phyloP scores from a whole-genome alignment of 2,113 vertebrate species.

The Petrocephalus microphthalmus region DNA sequence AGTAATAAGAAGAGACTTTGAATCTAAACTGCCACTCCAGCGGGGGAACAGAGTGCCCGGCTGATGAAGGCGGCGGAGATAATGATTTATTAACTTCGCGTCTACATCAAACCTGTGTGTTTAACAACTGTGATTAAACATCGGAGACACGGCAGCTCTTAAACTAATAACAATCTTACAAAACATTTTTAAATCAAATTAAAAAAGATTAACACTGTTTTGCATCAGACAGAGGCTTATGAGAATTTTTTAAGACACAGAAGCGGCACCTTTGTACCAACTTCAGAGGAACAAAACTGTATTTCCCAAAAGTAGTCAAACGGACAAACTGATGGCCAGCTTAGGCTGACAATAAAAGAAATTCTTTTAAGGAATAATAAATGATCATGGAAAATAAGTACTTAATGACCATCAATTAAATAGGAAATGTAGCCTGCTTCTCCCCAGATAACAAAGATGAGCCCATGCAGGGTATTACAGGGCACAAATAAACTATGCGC shows the following conservation, averaged over 20 bases:
- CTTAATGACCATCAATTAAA: neutral
- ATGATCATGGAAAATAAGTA: neutral
- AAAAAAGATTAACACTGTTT: constrained; percentile 28
- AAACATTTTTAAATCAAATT: constrained; percentile 43
- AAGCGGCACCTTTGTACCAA: neutral
- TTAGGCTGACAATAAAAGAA: neutral
- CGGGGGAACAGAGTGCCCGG: constrained; percentile 44
- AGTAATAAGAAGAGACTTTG: constrained; percentile 27
- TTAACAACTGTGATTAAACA: constrained; percentile 62
- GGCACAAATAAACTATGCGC: neutral
- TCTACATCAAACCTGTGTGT: constrained; percentile 67
- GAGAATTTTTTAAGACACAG: neutral
- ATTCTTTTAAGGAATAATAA: neutral
- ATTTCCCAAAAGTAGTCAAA: neutral
- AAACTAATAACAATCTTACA: constrained; percentile 54
- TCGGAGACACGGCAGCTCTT: constrained; percentile 39
- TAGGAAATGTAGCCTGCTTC: neutral
- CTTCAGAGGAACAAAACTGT: neutral
- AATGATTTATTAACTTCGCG: constrained; percentile 62
- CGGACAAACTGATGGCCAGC: neutral
- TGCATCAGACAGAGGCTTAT: neutral
- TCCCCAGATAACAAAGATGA: neutral
- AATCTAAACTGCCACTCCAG: constrained; percentile 36
- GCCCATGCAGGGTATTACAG: neutral
- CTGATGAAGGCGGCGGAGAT: constrained; percentile 62